Percentiles rank a stretch among this genome's conserved stretches.
phyloP scores from a whole-genome alignment of 2,113 vertebrate species.

The Phrynocephalus versicolor region DNA sequence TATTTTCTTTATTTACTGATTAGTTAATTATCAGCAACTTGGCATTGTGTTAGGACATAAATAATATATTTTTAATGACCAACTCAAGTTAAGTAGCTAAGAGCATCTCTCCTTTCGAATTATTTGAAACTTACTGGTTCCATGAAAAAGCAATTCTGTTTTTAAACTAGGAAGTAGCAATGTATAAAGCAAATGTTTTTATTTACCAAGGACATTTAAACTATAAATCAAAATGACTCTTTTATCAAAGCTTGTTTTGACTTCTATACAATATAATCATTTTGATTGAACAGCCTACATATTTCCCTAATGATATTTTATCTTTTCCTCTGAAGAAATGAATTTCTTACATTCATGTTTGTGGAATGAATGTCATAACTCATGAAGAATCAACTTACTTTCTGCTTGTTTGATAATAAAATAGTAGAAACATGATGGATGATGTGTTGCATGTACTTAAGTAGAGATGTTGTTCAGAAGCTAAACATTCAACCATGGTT shows the following conservation, averaged over 20 bases:
- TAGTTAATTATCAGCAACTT: not conserved
- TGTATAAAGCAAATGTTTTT: slow-evolving; percentile 32
- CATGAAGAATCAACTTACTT: slow-evolving; percentile 57
- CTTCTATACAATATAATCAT: slow-evolving; percentile 56
- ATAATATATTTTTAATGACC: not conserved
- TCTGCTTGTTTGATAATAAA: slow-evolving; percentile 60
- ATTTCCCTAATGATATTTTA: slow-evolving; percentile 62
- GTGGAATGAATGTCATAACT: slow-evolving; percentile 55
- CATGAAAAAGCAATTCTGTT: not conserved
- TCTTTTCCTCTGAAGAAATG: slow-evolving; percentile 58
- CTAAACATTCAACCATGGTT: slow-evolving; percentile 40
- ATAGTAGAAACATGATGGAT: slow-evolving; percentile 54
- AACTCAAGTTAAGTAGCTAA: not conserved
- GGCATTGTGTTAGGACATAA: not conserved
- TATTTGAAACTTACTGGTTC: slow-evolving; percentile 19
- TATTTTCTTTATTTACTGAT: not conserved
- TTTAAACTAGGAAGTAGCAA: slow-evolving; percentile 43
- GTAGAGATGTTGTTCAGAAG: slow-evolving; percentile 23
- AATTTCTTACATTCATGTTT: slow-evolving; percentile 56
- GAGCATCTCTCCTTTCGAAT: not conserved
- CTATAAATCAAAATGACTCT: slow-evolving; percentile 63
- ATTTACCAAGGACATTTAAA: slow-evolving; percentile 58
- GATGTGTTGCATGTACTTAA: slow-evolving; percentile 56
- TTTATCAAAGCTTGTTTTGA: slow-evolving; percentile 47
- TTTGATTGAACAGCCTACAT: slow-evolving; percentile 60